Base-by-base conservation (phyloP, 1,140 invertebrate genomes). In the Megathymus violae region DNA sequence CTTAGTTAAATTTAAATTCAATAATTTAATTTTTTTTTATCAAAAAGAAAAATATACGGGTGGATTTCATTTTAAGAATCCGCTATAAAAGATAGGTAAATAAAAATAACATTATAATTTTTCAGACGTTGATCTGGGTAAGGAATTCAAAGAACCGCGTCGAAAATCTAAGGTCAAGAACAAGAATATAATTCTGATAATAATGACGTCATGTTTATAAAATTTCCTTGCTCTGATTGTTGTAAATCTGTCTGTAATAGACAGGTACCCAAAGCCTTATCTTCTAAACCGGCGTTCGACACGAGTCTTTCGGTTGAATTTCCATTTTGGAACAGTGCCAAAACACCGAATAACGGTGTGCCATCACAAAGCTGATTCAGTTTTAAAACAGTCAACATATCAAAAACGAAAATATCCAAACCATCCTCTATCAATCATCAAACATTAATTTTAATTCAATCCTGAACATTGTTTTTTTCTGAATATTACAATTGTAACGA, bases 291-390 rank as follows among this genome's bases (percentile, higher is more conserved):
- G 40, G 41, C 50, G 52, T 56, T 67, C 64, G 36, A 41, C 22
- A 56, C 50, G 58, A 62, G 58, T 47, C 16, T n/a, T n/a, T 46
- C 43, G 27, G 27, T 44, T 46, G 43, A 50, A 67, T 61, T 54
- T 61, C 64, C 59, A 62, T 67, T 31, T 62, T 67, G 64, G 64
- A 62, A 14, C 15, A 14, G 22, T 3, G 64, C 59, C 64, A 67
- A 51, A 48, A 41, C 44, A 36, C 25, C 40, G 14, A 46, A 62
- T 58, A 22, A 38, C 36, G 10, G n/a, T 52, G 41, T 61, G 40
- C 52, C 60, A 54, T 17, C 41, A 51, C 51, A 44, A 43, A 46
- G 54, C 54, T 44, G 31, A 31, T 36, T 34, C 46, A 46, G 19
- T 59, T 47, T 43, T 36, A 59, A 59, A 46, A n/a, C n/a, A 46